phyloP scores from a whole-genome alignment of 2,888 invertebrate genomes.

The Netelia virgata region DNA sequence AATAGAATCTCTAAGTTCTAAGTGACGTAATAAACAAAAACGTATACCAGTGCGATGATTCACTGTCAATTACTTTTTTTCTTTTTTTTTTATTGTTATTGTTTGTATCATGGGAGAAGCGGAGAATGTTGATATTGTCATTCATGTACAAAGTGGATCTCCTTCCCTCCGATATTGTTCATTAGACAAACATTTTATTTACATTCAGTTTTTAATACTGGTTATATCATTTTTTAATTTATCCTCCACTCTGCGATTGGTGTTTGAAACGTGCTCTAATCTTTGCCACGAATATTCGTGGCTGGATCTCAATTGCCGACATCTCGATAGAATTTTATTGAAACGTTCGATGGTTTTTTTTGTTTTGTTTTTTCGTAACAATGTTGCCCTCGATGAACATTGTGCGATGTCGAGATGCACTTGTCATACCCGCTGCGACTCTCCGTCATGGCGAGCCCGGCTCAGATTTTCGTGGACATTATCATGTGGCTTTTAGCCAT shows the following conservation, averaged over 20 bases:
- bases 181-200: constrained; percentile 58
- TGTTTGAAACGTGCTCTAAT: constrained; percentile 1
- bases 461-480: background rate
- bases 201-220: constrained; percentile 64
- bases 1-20: constrained; percentile 64
- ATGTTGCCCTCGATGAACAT: constrained; percentile 8
- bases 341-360: constrained; percentile 12
- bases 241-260: constrained; percentile 34
- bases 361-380: background rate
- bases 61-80: constrained; percentile 8
- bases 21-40: constrained; percentile 67
- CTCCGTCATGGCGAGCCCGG: constrained; percentile 33
- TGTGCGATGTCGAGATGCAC: background rate
- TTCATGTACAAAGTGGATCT: constrained; percentile 35
- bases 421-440: constrained; percentile 7
- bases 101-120: constrained; percentile 15
- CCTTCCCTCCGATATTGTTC: constrained; percentile 35
- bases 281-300: background rate
- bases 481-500: background rate
- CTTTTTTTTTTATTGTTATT: constrained; percentile 42
- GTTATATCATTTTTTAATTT: constrained; percentile 43
- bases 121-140: constrained; percentile 45
- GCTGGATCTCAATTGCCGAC: background rate
- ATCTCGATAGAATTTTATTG: constrained; percentile 9
- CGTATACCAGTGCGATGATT: constrained; percentile 42